Conservation (phyloP, 2,888 invertebrate species). For the Drosophila rubida region DNA sequence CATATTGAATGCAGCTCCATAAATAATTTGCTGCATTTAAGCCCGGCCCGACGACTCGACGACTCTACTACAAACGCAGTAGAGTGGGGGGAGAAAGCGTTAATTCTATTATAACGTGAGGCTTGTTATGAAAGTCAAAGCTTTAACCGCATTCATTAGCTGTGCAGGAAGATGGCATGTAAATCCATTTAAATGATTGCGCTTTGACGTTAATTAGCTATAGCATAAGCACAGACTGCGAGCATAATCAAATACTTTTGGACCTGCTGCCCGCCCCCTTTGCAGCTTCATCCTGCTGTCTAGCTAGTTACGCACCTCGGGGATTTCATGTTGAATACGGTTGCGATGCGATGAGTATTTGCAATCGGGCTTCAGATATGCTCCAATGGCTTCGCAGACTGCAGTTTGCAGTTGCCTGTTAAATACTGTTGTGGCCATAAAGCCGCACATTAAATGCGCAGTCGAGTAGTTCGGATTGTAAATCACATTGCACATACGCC, state of each 20-base stretch:
- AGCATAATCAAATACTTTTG: constrained; percentile 15
- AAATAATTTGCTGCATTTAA: constrained; percentile 9
- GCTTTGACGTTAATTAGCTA: constrained; percentile 3
- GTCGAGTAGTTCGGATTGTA: constrained; percentile 54
- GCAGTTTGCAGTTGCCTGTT: constrained; percentile 26
- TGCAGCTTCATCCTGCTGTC: not conserved
- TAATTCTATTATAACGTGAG: not conserved
- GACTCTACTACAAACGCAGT: too few relatives aligned
- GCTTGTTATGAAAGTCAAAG: not conserved
- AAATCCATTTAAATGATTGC: constrained; percentile 6
- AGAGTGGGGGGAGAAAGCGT: not conserved
- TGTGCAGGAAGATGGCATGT: not conserved
- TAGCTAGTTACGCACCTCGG: not conserved
- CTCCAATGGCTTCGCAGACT: constrained; percentile 22
- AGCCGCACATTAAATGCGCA: constrained; percentile 57
- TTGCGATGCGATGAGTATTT: constrained; percentile 10
- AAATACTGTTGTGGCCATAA: constrained; percentile 48
- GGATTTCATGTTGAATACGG: constrained; percentile 2
- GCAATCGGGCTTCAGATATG: constrained; percentile 7
- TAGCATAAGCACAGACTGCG: not conserved
- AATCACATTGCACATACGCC: constrained; percentile 73
- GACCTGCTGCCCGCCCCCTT: not conserved
- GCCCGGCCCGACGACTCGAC: not conserved
- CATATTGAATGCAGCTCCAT: constrained; percentile 10
- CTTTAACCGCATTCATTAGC: not conserved